Conservation (phyloP, 1,140 invertebrate genomes). For the Drosophila burlai region DNA sequence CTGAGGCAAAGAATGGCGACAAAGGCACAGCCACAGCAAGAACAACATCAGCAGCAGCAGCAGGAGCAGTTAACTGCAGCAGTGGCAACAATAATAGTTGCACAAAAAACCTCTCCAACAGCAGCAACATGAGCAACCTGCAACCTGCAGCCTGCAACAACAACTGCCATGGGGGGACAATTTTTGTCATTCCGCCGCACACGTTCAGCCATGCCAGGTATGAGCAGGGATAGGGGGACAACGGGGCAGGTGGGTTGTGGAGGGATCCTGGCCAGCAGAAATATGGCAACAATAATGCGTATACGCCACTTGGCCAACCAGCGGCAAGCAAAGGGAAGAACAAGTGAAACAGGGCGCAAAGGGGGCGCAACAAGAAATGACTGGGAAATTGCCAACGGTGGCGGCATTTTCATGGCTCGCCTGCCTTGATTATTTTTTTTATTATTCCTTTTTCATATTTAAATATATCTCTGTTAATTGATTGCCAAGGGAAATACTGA, state of each 20-base stretch:
- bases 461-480: constrained; percentile 48
- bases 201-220: constrained; percentile 27
- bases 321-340: background rate
- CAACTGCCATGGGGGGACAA: constrained; percentile 14
- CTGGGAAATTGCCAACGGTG: constrained; percentile 21
- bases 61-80: background rate
- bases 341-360: background rate
- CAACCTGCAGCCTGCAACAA: constrained; percentile 16
- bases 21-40: constrained; percentile 22
- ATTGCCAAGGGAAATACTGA: constrained; percentile 16
- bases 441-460: constrained; percentile 16
- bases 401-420: constrained; percentile 39
- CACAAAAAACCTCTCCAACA: constrained; percentile 23
- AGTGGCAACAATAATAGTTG: constrained; percentile 29
- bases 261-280: constrained; percentile 12
- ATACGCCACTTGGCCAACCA: constrained; percentile 41
- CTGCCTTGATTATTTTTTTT: constrained; percentile 24
- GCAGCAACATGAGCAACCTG: constrained; percentile 7
- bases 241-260: rapidly evolving
- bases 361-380: constrained; percentile 8
- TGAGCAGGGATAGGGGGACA: background rate
- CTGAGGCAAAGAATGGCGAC: constrained; percentile 8
- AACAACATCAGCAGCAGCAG: constrained; percentile 15
- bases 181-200: constrained; percentile 43
- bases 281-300: constrained; percentile 52